Base-by-base conservation (phyloP, 2,797 vertebrate genomes). In the Cyclura pinguis region DNA sequence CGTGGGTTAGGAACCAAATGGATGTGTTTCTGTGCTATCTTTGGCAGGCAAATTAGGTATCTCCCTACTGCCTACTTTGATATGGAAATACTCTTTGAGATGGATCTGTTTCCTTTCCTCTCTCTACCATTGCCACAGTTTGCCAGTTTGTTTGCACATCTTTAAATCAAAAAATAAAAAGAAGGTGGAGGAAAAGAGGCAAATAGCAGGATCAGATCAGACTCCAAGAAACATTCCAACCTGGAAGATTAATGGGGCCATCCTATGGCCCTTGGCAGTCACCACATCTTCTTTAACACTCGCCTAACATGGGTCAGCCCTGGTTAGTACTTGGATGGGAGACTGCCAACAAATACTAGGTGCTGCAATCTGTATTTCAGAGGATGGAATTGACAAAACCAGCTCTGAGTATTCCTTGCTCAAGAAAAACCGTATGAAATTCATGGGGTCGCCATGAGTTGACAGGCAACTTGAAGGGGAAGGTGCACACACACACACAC, bases 41-140 rank as follows among this genome's bases (percentile, higher is more conserved):
- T 29, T 57, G 84, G 72, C 69, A 74, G 5, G 24, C 69, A 74
- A 57, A 57, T 73, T 38, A 24, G 22, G 42, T 22, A 22, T 42
- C 55, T 4, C 83, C 42, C 83, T 72, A 32, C 42, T 85, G 73
- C 73, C 52, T 87, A 62, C 85, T 77, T 77, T 77, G 55, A 62
- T 77, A 77, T 62, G 73, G 55, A 87, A 87, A 77, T 77, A 3
- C 24, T 72, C 55, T 74, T 10, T 50, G 38, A 83, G 52, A 82
- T 74, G 69, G 32, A 29, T 84, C 42, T 89, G 27, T 9, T n/a
- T 76, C 38, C 50, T 20, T 77, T 12, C 1, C 80, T 74, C 69
- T 47, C 67, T 35, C 22, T 83, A 47, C 6, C n/a, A 52, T 13
- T 57, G 64, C 76, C 47, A 73, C 22, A 64, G 24, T 18, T 76